These are phyloP conservation scores for Chascanopsetta lugubris DNA, from an alignment of 2,113 vertebrate species.

Conservation along the genomic window DNA sequence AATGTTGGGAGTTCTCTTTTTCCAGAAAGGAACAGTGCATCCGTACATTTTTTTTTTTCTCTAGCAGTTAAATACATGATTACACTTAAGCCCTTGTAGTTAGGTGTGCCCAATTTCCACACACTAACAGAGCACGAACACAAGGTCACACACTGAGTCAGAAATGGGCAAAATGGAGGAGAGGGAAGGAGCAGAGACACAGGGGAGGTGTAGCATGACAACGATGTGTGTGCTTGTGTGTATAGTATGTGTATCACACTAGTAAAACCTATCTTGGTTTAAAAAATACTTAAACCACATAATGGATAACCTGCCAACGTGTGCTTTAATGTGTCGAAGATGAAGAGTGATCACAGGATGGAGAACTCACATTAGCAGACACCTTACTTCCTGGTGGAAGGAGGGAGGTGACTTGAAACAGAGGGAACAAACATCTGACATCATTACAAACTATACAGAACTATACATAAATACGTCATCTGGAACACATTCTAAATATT, in stretches of 20 bases:
- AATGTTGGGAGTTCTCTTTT: slow-evolving; percentile 77
- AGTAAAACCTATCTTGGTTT: too few relatives aligned
- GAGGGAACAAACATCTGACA: neutral
- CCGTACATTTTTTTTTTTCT: slow-evolving; percentile 62
- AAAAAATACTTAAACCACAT: slow-evolving; percentile 34
- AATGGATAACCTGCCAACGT: slow-evolving; percentile 7
- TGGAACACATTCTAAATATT: neutral
- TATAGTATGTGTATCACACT: too few relatives aligned
- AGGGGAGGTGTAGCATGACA: slow-evolving; percentile 42
- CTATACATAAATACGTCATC: neutral
- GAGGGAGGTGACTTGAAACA: neutral
- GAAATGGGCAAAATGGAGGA: slow-evolving; percentile 55
- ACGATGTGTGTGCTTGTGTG: too few relatives aligned
- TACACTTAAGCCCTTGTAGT: slow-evolving; percentile 82
- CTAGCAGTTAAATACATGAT: slow-evolving; percentile 80
- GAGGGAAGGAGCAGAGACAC: slow-evolving; percentile 43
- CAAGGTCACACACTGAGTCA: slow-evolving; percentile 71
- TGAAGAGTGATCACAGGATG: slow-evolving; percentile 14
- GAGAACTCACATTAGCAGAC: slow-evolving; percentile 5
- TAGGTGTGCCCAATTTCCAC: slow-evolving; percentile 84
- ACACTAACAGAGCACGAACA: slow-evolving; percentile 73
- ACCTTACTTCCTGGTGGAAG: neutral
- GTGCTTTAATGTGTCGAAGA: slow-evolving; percentile 21
- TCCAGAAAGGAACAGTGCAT: slow-evolving; percentile 76
- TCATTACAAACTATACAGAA: neutral